A percentile compares a stretch with the other conserved stretches of the same genome.
These are phyloP conservation scores for Lucifuga dentata DNA, from an alignment of 2,113 vertebrate genomes.

Conservation along the genomic window DNA sequence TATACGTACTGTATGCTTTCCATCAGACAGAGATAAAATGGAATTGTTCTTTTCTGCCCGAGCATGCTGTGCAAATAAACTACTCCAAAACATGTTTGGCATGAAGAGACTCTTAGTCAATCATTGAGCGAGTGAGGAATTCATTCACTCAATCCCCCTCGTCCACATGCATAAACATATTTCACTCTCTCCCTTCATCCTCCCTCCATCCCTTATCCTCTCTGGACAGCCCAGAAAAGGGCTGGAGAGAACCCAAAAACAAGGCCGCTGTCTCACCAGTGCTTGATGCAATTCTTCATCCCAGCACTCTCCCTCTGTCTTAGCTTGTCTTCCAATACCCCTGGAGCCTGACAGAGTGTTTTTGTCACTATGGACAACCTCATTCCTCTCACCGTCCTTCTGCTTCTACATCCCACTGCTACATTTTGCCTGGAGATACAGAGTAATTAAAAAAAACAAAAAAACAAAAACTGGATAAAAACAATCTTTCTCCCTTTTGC, in stretches of 20 bases:
- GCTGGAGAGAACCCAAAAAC: conserved; percentile 32
- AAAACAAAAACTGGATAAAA: neutral
- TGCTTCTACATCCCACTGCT: neutral
- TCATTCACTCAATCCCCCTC: neutral
- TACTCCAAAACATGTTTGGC: neutral
- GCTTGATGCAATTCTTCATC: conserved; percentile 37
- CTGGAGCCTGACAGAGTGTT: conserved; percentile 39
- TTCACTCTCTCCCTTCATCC: neutral
- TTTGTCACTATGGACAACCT: conserved; percentile 45
- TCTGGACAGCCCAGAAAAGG: conserved; percentile 20
- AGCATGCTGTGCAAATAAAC: conserved; percentile 6
- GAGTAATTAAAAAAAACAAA: neutral
- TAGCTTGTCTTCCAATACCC: conserved; percentile 32
- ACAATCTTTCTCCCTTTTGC: neutral
- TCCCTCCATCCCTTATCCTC: conserved; percentile 1
- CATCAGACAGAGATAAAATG: neutral
- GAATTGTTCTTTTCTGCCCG: neutral
- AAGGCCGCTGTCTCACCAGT: conserved; percentile 10
- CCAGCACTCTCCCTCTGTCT: conserved; percentile 22
- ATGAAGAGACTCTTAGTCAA: conserved; percentile 2
- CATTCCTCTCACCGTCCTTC: conserved; percentile 18
- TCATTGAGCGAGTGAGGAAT: neutral
- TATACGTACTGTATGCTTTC: too few species aligned
- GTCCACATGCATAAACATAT: conserved; percentile 6
- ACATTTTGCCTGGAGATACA: neutral